phyloP scores from a whole-genome alignment of 37 sponge, comb jelly and placozoan species.

The Cliona cf. orientalis region DNA sequence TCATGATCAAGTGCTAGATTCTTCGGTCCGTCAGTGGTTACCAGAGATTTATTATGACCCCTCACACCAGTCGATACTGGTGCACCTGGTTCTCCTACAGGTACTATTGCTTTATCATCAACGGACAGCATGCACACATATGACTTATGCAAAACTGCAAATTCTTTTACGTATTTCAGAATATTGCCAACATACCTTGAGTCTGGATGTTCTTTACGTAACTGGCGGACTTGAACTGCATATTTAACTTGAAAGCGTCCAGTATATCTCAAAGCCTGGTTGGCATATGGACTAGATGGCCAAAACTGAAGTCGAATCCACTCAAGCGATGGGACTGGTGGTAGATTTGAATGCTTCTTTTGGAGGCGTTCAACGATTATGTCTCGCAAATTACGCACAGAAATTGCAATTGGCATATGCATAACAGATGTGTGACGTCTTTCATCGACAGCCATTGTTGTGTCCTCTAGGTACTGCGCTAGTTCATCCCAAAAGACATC shows the following conservation, averaged over 20 bases:
- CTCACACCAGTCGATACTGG: not conserved
- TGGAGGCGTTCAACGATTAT: constrained; percentile 5
- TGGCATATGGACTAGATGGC: constrained; percentile 32
- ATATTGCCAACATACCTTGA: not conserved
- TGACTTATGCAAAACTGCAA: not conserved
- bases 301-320: constrained; percentile 47
- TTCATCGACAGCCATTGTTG: constrained; percentile 24
- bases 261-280: constrained; percentile 22
- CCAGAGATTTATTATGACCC: too few relatives aligned
- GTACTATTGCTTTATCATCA: constrained; percentile 30
- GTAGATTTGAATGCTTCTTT: not conserved
- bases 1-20: constrained; percentile 46
- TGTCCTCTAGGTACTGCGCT: not conserved
- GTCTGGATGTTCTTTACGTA: not conserved
- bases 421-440: constrained; percentile 18
- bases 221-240: constrained; percentile 8
- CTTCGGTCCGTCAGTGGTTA: too few relatives aligned
- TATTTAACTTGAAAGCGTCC: constrained; percentile 38
- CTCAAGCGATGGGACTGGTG: constrained; percentile 20
- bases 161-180: not conserved
- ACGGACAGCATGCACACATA: constrained; percentile 6
- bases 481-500: constrained; percentile 31
- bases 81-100: not conserved
- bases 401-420: constrained; percentile 44
- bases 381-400: constrained; percentile 31